Evolutionary conservation across 1,140 invertebrate species (phyloP).

Genomic region (Cyrtorhinus lividipennis): DNA sequence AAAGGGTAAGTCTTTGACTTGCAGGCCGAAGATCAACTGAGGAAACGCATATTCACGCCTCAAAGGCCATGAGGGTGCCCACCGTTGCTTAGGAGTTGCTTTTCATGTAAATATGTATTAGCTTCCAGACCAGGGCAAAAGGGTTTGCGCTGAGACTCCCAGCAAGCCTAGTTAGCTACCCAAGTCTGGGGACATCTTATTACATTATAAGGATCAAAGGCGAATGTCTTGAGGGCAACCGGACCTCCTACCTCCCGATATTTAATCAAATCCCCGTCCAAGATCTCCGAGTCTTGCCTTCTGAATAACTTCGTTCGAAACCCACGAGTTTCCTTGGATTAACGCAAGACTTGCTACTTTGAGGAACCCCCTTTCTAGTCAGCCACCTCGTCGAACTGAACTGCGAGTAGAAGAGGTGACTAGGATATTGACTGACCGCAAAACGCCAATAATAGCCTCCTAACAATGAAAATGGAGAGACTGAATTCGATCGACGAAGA

Average conservation of each 20-base stretch:
- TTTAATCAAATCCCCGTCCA: constrained; percentile 11
- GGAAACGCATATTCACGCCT: neutral
- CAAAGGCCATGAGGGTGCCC: neutral
- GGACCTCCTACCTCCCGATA: constrained; percentile 13
- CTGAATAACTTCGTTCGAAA: constrained; percentile 5
- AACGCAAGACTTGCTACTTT: constrained; percentile 15
- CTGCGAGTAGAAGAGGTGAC: no score
- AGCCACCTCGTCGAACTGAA: no score
- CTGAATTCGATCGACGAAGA: no score
- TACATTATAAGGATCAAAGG: constrained; percentile 15
- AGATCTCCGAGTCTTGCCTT: neutral
- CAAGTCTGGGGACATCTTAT: constrained; percentile 14
- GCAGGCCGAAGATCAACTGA: no score
- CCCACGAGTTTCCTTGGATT: neutral
- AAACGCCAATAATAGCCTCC: no score
- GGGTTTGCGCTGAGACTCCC: neutral
- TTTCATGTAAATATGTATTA: constrained; percentile 16
- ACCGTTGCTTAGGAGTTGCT: neutral
- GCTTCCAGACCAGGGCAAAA: neutral
- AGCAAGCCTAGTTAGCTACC: neutral
- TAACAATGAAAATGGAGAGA: no score
- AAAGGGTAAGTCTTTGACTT: no score
- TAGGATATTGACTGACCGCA: no score
- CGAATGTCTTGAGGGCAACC: neutral
- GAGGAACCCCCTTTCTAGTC: neutral